phyloP scores from a whole-genome alignment of 1,140 invertebrate species.

The Proales similis region DNA sequence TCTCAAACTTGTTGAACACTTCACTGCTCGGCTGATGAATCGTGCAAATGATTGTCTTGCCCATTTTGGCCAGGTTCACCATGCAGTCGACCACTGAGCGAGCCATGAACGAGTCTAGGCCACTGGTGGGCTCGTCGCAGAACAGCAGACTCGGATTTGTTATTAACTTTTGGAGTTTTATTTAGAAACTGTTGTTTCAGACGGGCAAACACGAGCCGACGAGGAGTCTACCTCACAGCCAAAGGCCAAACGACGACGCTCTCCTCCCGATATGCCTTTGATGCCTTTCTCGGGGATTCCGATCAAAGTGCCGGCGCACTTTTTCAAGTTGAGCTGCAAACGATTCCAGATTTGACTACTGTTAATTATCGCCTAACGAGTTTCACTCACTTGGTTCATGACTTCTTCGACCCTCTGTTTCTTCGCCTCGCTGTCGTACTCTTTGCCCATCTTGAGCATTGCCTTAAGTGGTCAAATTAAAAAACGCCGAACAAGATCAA shows the following conservation, averaged over 20 bases:
- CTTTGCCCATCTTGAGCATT: conserved; percentile 27
- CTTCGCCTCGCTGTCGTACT: background rate
- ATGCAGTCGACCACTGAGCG: conserved; percentile 74
- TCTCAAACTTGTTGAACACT: conserved; percentile 80
- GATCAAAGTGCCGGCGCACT: conserved; percentile 16
- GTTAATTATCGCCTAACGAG: background rate
- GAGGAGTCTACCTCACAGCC: conserved; percentile 67
- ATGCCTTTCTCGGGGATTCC: conserved; percentile 53
- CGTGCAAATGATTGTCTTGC: conserved; percentile 84
- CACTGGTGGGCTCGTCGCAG: conserved; percentile 68
- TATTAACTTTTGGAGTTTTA: conserved; percentile 57
- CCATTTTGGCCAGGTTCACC: conserved; percentile 63
- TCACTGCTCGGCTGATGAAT: conserved; percentile 94
- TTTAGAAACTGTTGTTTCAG: background rate
- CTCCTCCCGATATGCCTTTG: conserved; percentile 89
- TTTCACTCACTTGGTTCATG: conserved; percentile 2
- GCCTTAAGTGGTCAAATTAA: background rate
- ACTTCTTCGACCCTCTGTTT: conserved; percentile 11
- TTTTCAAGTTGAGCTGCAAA: conserved; percentile 31
- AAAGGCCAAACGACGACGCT: conserved; percentile 87
- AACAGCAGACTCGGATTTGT: conserved; percentile 89
- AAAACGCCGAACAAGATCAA: conserved; percentile 55
- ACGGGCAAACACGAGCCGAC: background rate
- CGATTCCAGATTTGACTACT: background rate
- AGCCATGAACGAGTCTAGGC: conserved; percentile 75